Base-by-base conservation (phyloP, 2,888 invertebrate genomes). In the Drosophila suboccidentalis region DNA sequence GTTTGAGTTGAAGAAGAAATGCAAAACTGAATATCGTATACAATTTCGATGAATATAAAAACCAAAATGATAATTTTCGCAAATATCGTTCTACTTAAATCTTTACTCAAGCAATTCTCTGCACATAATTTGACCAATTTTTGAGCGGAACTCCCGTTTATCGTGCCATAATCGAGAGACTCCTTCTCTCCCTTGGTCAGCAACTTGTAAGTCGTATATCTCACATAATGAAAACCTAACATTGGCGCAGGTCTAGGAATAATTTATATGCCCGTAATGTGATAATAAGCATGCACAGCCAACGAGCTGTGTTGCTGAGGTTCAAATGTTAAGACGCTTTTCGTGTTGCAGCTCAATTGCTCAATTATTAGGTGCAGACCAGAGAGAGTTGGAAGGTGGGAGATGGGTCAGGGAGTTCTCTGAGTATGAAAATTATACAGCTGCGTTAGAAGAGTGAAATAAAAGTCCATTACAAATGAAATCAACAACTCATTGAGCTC, bases 251-350 rank as follows among this genome's bases (percentile, higher is more conserved):
- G 80, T 70, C 82, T 80, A 82, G 72, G 89, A 75, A 88, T 90
- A 90, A 75, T 90, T 86, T 90, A 86, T 86, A 73, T 82, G 73
- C 62, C 67, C 78, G 76, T 86, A 86, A 86, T 86, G 89, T 86
- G 86, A 86, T 86, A 86, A 86, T 86, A 86, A 80, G 90, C 86
- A 86, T 72, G 89, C 49, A 17, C 58, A 47, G 9, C 6, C 34
- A 32, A 34, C 22, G 36, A 49, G 41, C 15, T 49, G 36, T 19
- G 47, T 26, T 39, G 47, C 59, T 54, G 58, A 55, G 81, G 87
- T 87, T 87, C 89, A 89, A 87, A 87, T 78, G 87, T 87, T 87
- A 88, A 89, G 90, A 85, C 88, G 86, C 89, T 86, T 89, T 86
- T 86, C 90, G 86, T 86, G 84, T 84, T 87, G 82, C 87, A 75